Conservation (phyloP, 1,140 invertebrate species). For the Latrodectus geometricus region DNA sequence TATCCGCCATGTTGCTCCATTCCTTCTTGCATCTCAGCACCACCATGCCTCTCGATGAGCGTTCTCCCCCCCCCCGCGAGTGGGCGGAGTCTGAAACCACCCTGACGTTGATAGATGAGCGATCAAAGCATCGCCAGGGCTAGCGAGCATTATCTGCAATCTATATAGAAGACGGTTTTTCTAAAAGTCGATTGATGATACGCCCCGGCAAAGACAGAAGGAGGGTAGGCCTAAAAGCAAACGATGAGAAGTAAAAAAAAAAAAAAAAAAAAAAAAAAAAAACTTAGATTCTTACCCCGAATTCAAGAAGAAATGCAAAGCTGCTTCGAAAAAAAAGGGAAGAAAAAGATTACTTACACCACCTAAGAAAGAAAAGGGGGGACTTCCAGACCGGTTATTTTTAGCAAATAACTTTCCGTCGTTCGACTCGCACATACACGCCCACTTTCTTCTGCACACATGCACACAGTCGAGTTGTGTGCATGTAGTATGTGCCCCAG, state of each 20-base stretch:
- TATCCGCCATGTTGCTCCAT: background rate
- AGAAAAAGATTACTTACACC: slow-evolving; percentile 12
- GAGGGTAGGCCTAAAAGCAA: slow-evolving; percentile 17
- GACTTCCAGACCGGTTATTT: slow-evolving; percentile 12
- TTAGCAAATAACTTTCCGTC: slow-evolving; percentile 40
- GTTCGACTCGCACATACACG: background rate
- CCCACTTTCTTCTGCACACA: slow-evolving; percentile 8
- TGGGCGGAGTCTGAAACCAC: slow-evolving; percentile 2
- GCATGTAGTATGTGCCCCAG: slow-evolving; percentile 5
- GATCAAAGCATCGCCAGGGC: slow-evolving; percentile 26
- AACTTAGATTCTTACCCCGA: slow-evolving; percentile 7
- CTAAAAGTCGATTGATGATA: slow-evolving; percentile 57
- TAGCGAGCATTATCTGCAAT: slow-evolving; percentile 52
- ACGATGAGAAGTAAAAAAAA: background rate
- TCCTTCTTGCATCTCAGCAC: background rate
- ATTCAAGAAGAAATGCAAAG: slow-evolving; percentile 32
- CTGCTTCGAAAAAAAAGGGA: background rate
- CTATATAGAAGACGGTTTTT: slow-evolving; percentile 41
- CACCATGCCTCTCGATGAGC: background rate
- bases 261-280: background rate
- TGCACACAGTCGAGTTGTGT: slow-evolving; percentile 18
- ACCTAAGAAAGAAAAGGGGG: slow-evolving; percentile 12
- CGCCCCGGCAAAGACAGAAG: slow-evolving; percentile 32
- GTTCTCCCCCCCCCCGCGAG: background rate
- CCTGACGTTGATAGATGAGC: slow-evolving; percentile 43